A percentile compares a stretch with the other conserved stretches of the same genome.
Evolutionary conservation across 2,113 vertebrate genomes (phyloP).

Genomic region (Crotalus viridis): DNA sequence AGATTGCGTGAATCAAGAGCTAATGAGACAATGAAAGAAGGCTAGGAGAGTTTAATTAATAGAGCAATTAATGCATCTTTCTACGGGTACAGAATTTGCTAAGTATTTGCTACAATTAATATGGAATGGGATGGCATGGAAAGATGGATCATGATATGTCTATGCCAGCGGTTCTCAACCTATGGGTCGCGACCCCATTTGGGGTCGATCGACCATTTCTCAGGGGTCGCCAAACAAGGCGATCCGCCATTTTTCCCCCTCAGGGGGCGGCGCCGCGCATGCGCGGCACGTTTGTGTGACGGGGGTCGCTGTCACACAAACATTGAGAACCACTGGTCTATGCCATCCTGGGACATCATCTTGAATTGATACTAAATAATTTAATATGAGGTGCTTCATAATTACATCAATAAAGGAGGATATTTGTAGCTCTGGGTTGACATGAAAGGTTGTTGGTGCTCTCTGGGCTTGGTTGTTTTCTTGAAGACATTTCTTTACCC

Average conservation of each 20-base stretch:
- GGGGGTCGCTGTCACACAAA: no score
- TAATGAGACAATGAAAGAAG: slow-evolving; percentile 33
- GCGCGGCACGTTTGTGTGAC: no score
- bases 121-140: slow-evolving; percentile 6
- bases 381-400: slow-evolving; percentile 34
- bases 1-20: slow-evolving; percentile 37
- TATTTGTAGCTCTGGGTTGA: not conserved
- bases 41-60: not conserved
- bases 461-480: not conserved
- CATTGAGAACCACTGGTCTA: not conserved
- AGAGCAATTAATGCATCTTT: slow-evolving; percentile 38
- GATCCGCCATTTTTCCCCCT: no score
- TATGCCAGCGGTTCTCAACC: slow-evolving; percentile 17
- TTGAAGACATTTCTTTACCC: not conserved
- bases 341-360: slow-evolving; percentile 45
- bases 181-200: no score
- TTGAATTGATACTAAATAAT: slow-evolving; percentile 44
- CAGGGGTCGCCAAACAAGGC: no score
- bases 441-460: not conserved
- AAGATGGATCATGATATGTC: slow-evolving; percentile 30
- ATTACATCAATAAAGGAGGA: slow-evolving; percentile 24
- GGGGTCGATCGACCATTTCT: no score
- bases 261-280: no score
- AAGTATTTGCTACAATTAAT: slow-evolving; percentile 8
- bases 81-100: slow-evolving; percentile 36